A percentile compares a stretch with the other conserved stretches of the same genome.
Conservation (phyloP, 2,888 invertebrate species). For the Apodemia zela region DNA sequence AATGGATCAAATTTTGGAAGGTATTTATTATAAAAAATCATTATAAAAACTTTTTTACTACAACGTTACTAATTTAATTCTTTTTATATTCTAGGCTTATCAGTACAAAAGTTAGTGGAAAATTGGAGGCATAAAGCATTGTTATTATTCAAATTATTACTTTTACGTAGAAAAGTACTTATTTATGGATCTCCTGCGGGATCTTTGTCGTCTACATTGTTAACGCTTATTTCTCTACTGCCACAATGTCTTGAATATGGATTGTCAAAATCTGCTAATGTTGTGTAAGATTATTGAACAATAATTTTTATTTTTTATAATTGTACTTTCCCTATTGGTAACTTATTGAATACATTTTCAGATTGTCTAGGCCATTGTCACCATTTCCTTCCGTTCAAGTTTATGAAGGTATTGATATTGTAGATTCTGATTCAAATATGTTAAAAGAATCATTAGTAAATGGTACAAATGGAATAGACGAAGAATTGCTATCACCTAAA, state of each 20-base stretch:
- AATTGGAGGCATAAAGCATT: conserved; percentile 96
- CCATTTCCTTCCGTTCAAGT: conserved; percentile 43
- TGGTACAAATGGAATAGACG: conserved; percentile 47
- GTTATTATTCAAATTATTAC: conserved; percentile 93
- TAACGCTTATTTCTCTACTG: conserved; percentile 93
- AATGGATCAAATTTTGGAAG: conserved; percentile 72
- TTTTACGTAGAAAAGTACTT: conserved; percentile 93
- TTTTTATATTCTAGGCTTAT: conserved; percentile 82
- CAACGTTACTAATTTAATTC: not conserved
- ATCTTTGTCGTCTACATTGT: conserved; percentile 90
- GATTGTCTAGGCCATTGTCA: conserved; percentile 65
- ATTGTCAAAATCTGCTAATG: conserved; percentile 89
- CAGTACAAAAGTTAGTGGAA: conserved; percentile 88
- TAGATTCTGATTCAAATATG: conserved; percentile 43
- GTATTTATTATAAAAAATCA: conserved; percentile 39
- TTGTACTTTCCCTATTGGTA: conserved; percentile 24
- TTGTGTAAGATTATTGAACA: conserved; percentile 78
- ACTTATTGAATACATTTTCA: conserved; percentile 37
- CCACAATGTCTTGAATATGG: conserved; percentile 94
- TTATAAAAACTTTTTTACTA: no score
- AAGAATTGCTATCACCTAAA: conserved; percentile 59
- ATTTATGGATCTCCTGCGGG: conserved; percentile 97
- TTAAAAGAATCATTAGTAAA: conserved; percentile 49
- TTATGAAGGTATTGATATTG: conserved; percentile 42
- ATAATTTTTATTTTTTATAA: not conserved